phyloP scores from a whole-genome alignment of 2,888 invertebrate species.

The Tromatobia lineatoria region DNA sequence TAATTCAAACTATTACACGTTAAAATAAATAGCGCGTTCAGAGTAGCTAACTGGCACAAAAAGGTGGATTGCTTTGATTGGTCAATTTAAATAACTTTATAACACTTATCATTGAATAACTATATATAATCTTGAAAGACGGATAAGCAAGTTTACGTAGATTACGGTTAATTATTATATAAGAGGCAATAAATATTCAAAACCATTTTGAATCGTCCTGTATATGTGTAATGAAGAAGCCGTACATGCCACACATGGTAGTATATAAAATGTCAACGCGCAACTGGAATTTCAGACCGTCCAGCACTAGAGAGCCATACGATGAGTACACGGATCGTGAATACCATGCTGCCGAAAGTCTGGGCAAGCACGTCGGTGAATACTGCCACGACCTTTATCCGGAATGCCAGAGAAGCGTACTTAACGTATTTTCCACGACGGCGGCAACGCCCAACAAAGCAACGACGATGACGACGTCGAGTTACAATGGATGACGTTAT shows the following conservation, averaged over 20 bases:
- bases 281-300: slow-evolving; percentile 86
- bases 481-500: neutral
- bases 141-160: no score
- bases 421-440: slow-evolving; percentile 86
- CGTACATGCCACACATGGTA: slow-evolving; percentile 19
- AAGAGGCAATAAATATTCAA: no score
- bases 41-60: no score
- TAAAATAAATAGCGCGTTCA: no score
- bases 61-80: no score
- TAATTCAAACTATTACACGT: no score
- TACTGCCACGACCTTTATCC: slow-evolving; percentile 88
- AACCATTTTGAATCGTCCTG: neutral
- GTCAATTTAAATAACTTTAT: no score
- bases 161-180: no score
- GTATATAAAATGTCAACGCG: slow-evolving; percentile 50
- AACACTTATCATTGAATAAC: no score
- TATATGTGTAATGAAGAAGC: slow-evolving; percentile 8
- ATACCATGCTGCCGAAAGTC: slow-evolving; percentile 90
- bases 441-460: neutral
- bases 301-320: slow-evolving; percentile 89
- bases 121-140: no score
- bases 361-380: slow-evolving; percentile 87
- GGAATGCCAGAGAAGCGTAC: slow-evolving; percentile 88
- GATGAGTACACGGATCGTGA: slow-evolving; percentile 90
- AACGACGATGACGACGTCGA: neutral